Conservation (phyloP, 2,113 vertebrate genomes). For the Dasyprocta punctata region DNA sequence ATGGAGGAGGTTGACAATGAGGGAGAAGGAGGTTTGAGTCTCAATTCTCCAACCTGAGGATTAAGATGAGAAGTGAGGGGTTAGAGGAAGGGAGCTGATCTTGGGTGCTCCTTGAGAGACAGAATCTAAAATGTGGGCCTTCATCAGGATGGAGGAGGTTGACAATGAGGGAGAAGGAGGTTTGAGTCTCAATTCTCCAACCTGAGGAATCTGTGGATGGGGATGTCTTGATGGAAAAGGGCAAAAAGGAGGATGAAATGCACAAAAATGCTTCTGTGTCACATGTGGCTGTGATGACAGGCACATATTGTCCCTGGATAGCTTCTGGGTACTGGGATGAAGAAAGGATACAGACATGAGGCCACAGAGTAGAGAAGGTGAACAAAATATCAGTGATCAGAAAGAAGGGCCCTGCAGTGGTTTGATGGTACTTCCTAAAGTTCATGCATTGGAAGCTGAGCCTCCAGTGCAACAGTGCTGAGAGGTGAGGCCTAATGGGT, state of each 20-base stretch:
- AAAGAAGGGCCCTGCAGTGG: neutral
- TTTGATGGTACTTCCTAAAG: neutral
- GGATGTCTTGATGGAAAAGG: neutral
- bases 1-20: neutral
- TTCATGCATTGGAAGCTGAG: neutral
- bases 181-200: neutral
- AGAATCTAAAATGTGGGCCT: neutral
- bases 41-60: neutral
- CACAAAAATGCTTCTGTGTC: neutral
- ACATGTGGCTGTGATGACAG: neutral
- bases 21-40: neutral
- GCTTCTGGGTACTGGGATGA: neutral
- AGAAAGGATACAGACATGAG: neutral
- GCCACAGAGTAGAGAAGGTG: neutral
- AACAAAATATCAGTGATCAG: neutral
- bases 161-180: neutral
- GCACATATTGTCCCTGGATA: neutral
- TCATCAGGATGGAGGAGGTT: neutral
- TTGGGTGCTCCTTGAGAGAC: neutral
- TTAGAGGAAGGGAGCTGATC: neutral
- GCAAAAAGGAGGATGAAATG: neutral
- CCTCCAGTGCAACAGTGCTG: too few relatives aligned
- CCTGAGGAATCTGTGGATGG: too few relatives aligned
- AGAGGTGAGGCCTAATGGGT: neutral
- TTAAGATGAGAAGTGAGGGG: neutral